Percentiles rank a stretch among this genome's conserved stretches.
phyloP scores from a whole-genome alignment of 2,113 vertebrate species.

The Dipodomys spectabilis region DNA sequence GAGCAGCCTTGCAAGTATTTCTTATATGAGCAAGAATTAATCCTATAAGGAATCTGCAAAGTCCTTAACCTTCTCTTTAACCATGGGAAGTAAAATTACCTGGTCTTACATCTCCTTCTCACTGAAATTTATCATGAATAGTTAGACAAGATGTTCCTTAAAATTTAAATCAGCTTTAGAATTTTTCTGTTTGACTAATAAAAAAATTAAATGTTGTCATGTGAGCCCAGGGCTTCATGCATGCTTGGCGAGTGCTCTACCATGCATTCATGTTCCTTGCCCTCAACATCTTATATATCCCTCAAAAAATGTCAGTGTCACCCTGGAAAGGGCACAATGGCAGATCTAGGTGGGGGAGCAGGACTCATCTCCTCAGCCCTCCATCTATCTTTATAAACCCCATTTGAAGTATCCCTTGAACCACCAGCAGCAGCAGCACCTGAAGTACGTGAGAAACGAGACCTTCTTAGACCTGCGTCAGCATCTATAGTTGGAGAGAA shows the following conservation, averaged over 20 bases:
- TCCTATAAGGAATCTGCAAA: background rate
- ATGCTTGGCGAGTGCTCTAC: background rate
- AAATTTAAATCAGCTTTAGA: background rate
- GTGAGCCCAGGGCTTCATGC: background rate
- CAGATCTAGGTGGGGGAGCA: background rate
- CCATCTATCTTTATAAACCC: background rate
- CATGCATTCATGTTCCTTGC: background rate
- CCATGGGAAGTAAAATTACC: background rate
- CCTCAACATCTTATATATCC: background rate
- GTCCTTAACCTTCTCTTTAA: background rate
- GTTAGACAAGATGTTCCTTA: background rate
- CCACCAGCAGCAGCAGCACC: background rate
- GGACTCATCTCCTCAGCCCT: background rate
- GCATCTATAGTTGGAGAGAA: background rate
- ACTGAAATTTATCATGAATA: background rate
- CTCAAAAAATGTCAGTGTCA: rapidly evolving
- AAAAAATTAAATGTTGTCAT: too few relatives aligned
- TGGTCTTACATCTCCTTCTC: background rate
- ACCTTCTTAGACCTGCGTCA: background rate
- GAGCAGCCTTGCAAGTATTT: background rate
- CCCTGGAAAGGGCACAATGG: background rate
- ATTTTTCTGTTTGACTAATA: too few relatives aligned
- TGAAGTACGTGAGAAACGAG: rapidly evolving
- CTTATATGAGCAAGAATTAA: conserved; percentile 21
- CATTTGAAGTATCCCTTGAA: rapidly evolving